phyloP scores from a whole-genome alignment of 2,797 vertebrate species.

The Ctenosaura bakeri region DNA sequence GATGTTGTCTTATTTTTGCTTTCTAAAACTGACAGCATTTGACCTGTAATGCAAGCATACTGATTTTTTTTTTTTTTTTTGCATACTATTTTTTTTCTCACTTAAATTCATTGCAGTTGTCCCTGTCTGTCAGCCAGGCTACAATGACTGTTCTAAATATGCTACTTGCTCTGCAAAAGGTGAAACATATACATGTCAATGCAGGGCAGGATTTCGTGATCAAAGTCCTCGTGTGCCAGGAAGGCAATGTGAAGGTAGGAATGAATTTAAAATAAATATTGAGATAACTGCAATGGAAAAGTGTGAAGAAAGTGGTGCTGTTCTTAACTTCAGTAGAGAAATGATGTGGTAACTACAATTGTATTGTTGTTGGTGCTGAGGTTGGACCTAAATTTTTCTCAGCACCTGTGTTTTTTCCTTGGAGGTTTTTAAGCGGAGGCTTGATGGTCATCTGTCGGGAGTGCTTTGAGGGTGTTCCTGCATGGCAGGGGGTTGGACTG shows the following conservation, averaged over 20 bases:
- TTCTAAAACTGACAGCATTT: too few species aligned
- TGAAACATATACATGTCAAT: slow-evolving; percentile 52
- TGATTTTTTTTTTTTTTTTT: slow-evolving; percentile 5
- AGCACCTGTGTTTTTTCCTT: neutral
- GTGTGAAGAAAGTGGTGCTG: neutral
- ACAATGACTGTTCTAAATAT: slow-evolving; percentile 49
- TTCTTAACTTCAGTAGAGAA: neutral
- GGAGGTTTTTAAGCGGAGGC: too few species aligned
- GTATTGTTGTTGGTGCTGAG: neutral
- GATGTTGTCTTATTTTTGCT: too few species aligned
- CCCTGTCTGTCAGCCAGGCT: slow-evolving; percentile 43
- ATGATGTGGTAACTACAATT: neutral
- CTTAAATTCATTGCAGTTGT: slow-evolving; percentile 47
- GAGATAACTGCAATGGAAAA: neutral
- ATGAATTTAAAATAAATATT: neutral
- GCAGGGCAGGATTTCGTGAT: slow-evolving; percentile 54
- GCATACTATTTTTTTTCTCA: neutral
- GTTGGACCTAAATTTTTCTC: neutral
- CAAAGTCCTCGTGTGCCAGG: slow-evolving; percentile 47
- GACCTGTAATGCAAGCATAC: neutral
- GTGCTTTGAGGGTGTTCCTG: too few species aligned
- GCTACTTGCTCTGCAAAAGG: slow-evolving; percentile 49
- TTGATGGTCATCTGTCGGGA: too few species aligned
- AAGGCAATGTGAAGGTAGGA: slow-evolving; percentile 42
- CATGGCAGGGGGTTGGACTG: too few species aligned